Conservation (phyloP, 2,797 vertebrate species). For the Trichosurus vulpecula region DNA sequence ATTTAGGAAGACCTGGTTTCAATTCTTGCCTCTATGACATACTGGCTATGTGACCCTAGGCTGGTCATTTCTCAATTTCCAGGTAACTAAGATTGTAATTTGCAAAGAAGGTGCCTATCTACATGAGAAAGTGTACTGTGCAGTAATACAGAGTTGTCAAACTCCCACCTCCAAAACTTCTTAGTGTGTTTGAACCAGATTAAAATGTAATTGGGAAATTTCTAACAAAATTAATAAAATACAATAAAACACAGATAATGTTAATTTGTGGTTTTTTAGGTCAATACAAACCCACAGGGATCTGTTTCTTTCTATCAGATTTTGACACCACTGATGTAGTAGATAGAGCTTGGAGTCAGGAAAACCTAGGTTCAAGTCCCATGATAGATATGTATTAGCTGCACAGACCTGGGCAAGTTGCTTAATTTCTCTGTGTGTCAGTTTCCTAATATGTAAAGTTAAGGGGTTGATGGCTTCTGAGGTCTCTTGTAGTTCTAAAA, state of each 20-base stretch:
- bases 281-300: neutral
- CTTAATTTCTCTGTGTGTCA: neutral
- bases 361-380: neutral
- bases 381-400: neutral
- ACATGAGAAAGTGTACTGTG: neutral
- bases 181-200: neutral
- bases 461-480: neutral
- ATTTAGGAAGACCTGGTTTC: neutral
- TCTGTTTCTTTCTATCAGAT: neutral
- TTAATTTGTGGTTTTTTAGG: neutral
- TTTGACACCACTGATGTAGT: neutral
- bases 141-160: neutral
- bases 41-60: neutral
- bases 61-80: neutral
- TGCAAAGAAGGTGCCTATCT: neutral
- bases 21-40: neutral
- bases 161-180: neutral
- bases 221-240: neutral
- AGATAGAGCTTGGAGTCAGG: neutral
- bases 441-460: neutral
- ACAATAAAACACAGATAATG: too few relatives aligned
- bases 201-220: neutral
- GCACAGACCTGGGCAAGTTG: neutral
- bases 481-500: neutral
- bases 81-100: neutral